Percentiles rank a stretch among this genome's conserved stretches.
phyloP scores from a whole-genome alignment of 2,797 vertebrate species.

The Rhinophrynus dorsalis region DNA sequence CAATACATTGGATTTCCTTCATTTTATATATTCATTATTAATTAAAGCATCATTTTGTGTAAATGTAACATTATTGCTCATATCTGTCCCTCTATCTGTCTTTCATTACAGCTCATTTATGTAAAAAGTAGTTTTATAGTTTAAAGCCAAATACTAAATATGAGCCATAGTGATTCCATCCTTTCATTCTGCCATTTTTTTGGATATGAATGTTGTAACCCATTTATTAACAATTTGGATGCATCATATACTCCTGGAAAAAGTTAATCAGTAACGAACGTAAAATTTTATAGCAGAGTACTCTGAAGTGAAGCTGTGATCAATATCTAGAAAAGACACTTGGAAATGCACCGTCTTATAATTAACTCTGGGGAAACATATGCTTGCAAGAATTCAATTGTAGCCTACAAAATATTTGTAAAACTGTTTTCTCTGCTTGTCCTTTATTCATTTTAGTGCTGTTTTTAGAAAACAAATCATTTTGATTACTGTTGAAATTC shows the following conservation, averaged over 20 bases:
- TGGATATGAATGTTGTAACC: constrained; percentile 12
- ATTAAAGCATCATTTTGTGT: too few species aligned
- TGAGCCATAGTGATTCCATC: not conserved
- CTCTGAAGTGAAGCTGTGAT: constrained; percentile 7
- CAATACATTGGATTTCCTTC: too few species aligned
- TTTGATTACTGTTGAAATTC: too few species aligned
- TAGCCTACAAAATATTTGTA: too few species aligned
- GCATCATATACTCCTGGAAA: not conserved
- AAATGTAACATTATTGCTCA: too few species aligned
- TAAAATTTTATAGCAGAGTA: constrained; percentile 16
- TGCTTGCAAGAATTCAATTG: too few species aligned
- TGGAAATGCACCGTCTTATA: not conserved
- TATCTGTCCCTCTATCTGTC: too few species aligned
- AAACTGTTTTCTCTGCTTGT: too few species aligned
- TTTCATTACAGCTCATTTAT: not conserved
- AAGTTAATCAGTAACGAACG: constrained; percentile 24
- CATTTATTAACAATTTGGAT: constrained; percentile 16
- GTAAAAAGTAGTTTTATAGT: not conserved
- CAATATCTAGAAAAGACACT: not conserved
- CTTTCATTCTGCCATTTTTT: not conserved
- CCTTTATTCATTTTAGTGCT: too few species aligned
- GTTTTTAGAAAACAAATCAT: too few species aligned
- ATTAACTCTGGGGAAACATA: constrained; percentile 25
- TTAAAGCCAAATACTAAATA: not conserved
- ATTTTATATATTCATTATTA: too few species aligned